phyloP scores from a whole-genome alignment of 1,140 invertebrate genomes.

The Drosophila melanogaster region Release_6_plus_ISO1_MT NT_037436.4:6371001-6371500 shows the following conservation, averaged over 20 bases:
- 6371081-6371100: not conserved
- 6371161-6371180: constrained; percentile 83
- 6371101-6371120: constrained; percentile 1
- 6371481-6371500: constrained; percentile 1
- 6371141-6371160: constrained; percentile 80
- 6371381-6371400: constrained; percentile 83
- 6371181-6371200: constrained; percentile 19
- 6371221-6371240: constrained; percentile 4
- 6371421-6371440: constrained; percentile 48
- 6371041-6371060: constrained; percentile 70
- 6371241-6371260: constrained; percentile 36
- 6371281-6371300: constrained; percentile 84
- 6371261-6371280: constrained; percentile 78
- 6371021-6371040: constrained; percentile 56
- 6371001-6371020: constrained; percentile 46
- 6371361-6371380: constrained; percentile 83
- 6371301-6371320: constrained; percentile 84
- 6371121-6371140: constrained; percentile 64
- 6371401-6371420: constrained; percentile 54
- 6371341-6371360: constrained; percentile 84
- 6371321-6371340: constrained; percentile 84
- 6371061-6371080: constrained; percentile 20
- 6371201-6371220: not conserved
- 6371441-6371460: constrained; percentile 75
- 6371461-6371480: constrained; percentile 31